These are phyloP conservation scores for Anseranas semipalmata DNA, from an alignment of 2,113 vertebrate genomes.

Conservation along the genomic window DNA sequence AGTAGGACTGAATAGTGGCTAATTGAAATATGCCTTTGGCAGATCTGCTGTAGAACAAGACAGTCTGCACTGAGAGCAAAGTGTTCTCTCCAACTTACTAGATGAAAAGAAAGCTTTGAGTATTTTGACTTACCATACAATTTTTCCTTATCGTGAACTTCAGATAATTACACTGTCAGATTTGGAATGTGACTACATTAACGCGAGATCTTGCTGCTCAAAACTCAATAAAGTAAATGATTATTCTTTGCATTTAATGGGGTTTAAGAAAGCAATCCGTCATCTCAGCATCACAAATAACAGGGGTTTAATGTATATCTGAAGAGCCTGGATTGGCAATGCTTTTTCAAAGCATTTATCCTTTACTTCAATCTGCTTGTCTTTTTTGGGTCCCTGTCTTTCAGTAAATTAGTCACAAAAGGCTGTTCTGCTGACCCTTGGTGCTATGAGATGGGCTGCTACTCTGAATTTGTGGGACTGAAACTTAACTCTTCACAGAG, in stretches of 20 bases:
- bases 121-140: not conserved
- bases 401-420: not conserved
- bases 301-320: not conserved
- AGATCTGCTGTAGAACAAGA: not conserved
- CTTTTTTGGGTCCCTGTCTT: not conserved
- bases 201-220: constrained; percentile 95
- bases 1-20: not conserved
- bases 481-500: not conserved
- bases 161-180: constrained; percentile 98
- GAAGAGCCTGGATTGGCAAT: not conserved
- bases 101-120: not conserved
- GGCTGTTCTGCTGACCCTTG: not conserved
- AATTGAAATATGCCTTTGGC: rapidly evolving
- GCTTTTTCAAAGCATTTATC: not conserved
- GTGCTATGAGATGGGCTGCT: not conserved
- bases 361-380: not conserved
- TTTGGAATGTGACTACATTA: constrained; percentile 98
- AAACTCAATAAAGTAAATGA: constrained; percentile 95
- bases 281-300: not conserved
- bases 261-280: not conserved
- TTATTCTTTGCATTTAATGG: not conserved
- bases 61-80: not conserved
- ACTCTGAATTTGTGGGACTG: not conserved
- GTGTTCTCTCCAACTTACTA: not conserved
- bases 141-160: constrained; percentile 78